Conservation (phyloP, 2,113 vertebrate genomes). For the Acanthochromis polyacanthus region DNA sequence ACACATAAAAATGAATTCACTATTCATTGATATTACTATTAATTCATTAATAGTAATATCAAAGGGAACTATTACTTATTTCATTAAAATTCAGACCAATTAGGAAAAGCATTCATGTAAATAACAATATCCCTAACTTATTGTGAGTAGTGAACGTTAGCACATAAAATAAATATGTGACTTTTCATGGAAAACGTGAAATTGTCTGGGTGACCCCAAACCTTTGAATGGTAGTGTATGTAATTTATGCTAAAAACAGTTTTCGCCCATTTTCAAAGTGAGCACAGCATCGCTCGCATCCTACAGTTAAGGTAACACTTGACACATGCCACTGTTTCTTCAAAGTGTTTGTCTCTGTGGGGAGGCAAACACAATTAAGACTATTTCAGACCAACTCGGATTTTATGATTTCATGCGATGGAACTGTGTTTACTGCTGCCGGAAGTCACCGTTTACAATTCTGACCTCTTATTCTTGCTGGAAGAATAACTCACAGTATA, state of each 20-base stretch:
- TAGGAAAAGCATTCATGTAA: too few species aligned
- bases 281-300: background rate
- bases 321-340: slow-evolving; percentile 4
- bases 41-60: too few species aligned
- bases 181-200: too few species aligned
- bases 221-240: background rate
- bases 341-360: slow-evolving; percentile 11
- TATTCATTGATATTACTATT: too few species aligned
- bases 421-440: background rate
- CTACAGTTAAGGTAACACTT: background rate
- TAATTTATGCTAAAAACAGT: slow-evolving; percentile 1
- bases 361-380: slow-evolving; percentile 15
- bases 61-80: too few species aligned
- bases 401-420: slow-evolving; percentile 1
- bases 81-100: too few species aligned
- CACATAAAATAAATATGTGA: too few species aligned
- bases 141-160: too few species aligned
- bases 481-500: background rate
- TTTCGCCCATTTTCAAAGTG: slow-evolving; percentile 24
- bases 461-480: background rate
- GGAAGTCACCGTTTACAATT: background rate
- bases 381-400: slow-evolving; percentile 14
- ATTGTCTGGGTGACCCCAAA: too few species aligned
- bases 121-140: too few species aligned
- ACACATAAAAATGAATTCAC: too few species aligned